Evolutionary conservation across 2,797 vertebrate species (phyloP), one percentile per base, ranked within the genome.

Genomic region (Microctenopoma lineatum): DNA sequence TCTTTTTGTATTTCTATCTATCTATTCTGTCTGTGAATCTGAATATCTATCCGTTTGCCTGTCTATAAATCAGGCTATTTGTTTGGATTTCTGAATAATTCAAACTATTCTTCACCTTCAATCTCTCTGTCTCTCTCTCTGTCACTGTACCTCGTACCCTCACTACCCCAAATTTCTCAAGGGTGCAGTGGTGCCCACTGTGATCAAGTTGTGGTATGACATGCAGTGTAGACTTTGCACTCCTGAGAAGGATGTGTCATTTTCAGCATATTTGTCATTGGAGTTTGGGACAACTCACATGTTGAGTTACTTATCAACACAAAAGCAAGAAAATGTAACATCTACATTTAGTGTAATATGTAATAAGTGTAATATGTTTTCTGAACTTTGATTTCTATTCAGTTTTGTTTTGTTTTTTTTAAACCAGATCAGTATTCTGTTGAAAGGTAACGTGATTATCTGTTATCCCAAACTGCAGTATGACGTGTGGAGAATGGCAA

Each of bases 171-270:
- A 67, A 62, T 81, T 53, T 87, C 61, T 89, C 56, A 81, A 67
- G 84, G 84, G 80, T 85, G 69, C 77, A 86, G 67, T 87, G 75
- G 71, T 58, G 72, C 89, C 87, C 79, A 76, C 87, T 89, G 83
- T 84, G 87, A 84, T 78, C 74, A 71, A 83, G 62, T 76, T 87
- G 70, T 90, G 80, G 76, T 87, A 80, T 85, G 80, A 87, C 77
- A 72, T 81, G 77, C 71, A 82, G 87, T 80, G 32, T 73, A 85
- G 60, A 75, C 16, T 69, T 77, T 56, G 45, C 6, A 47, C 77
- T 88, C 75, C 84, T 89, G 59, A 69, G 54, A 85, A 80, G 71
- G 67, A 72, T 55, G 42, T 62, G 76, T 66, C 82, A 65, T 86
- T 86, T 84, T 86, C 68, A 18, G 47, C 70, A 80, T 8, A 84